A percentile compares a stretch with the other conserved stretches of the same genome.
phyloP scores from a whole-genome alignment of 2,113 vertebrate genomes.

The Silurus meridionalis region DNA sequence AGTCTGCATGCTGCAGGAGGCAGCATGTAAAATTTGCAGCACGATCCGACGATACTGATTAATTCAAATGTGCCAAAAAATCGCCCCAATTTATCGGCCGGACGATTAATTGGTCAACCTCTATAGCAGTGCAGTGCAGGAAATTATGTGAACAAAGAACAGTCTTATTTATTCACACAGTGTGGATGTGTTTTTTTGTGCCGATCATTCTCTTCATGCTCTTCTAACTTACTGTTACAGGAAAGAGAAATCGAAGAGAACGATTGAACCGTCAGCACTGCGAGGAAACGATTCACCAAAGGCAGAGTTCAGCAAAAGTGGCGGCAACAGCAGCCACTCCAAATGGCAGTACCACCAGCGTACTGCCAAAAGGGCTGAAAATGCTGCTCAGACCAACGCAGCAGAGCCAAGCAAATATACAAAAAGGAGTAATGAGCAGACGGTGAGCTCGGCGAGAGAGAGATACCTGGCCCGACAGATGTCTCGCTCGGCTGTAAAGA shows the following conservation, averaged over 20 bases:
- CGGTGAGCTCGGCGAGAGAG: slow-evolving; percentile 85
- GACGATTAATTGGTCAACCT: too few species aligned
- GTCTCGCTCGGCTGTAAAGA: slow-evolving; percentile 77
- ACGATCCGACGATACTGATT: too few species aligned
- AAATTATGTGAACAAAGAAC: too few species aligned
- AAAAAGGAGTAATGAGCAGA: slow-evolving; percentile 85
- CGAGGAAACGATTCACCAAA: slow-evolving; percentile 47
- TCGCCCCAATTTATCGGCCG: too few species aligned
- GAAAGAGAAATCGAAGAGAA: slow-evolving; percentile 54
- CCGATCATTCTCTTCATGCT: background rate
- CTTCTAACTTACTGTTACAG: slow-evolving; percentile 24
- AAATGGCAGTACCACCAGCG: slow-evolving; percentile 76
- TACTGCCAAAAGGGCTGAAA: slow-evolving; percentile 60
- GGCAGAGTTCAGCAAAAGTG: slow-evolving; percentile 68
- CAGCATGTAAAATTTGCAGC: too few species aligned
- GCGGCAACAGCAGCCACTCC: slow-evolving; percentile 57
- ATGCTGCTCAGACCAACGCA: slow-evolving; percentile 42
- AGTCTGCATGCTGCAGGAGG: too few species aligned
- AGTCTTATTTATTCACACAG: too few species aligned
- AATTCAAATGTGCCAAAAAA: too few species aligned
- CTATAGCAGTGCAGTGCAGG: background rate
- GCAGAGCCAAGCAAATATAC: slow-evolving; percentile 80
- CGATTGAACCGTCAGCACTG: slow-evolving; percentile 44
- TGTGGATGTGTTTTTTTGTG: too few species aligned
- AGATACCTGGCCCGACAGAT: slow-evolving; percentile 89